Conservation (phyloP, 2,888 invertebrate species). For the Lasiommata megera region DNA sequence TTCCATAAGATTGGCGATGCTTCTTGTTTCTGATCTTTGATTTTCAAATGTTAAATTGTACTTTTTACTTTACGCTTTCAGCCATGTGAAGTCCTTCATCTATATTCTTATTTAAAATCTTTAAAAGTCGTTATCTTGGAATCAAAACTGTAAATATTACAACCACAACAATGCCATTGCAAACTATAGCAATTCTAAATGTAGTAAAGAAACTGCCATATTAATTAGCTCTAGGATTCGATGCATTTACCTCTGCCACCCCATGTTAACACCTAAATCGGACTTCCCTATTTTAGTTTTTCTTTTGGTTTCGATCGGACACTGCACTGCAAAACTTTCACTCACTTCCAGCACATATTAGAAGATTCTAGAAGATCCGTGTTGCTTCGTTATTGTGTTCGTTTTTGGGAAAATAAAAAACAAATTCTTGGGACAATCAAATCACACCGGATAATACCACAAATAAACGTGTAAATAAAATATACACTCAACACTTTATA, state of each 20-base stretch:
- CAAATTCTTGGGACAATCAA: slow-evolving; percentile 9
- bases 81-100: not conserved
- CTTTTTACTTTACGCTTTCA: not conserved
- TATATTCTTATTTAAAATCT: not conserved
- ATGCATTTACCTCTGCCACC: not conserved
- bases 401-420: not conserved
- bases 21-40: not conserved
- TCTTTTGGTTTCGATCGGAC: slow-evolving; percentile 26
- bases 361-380: slow-evolving; percentile 31
- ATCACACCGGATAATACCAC: not conserved
- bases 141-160: not conserved
- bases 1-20: not conserved
- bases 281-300: slow-evolving; percentile 18
- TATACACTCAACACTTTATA: slow-evolving; percentile 24
- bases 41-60: not conserved
- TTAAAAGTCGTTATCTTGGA: not conserved
- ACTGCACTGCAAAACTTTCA: slow-evolving; percentile 33
- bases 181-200: not conserved
- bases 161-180: not conserved
- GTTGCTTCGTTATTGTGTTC: slow-evolving; percentile 18
- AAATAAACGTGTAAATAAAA: slow-evolving; percentile 8
- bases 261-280: not conserved
- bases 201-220: not conserved
- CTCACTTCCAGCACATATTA: slow-evolving; percentile 32
- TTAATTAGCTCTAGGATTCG: slow-evolving; percentile 10